These are phyloP conservation scores for Corythaixoides concolor DNA, from an alignment of 2,113 vertebrate species.

Conservation along the genomic window DNA sequence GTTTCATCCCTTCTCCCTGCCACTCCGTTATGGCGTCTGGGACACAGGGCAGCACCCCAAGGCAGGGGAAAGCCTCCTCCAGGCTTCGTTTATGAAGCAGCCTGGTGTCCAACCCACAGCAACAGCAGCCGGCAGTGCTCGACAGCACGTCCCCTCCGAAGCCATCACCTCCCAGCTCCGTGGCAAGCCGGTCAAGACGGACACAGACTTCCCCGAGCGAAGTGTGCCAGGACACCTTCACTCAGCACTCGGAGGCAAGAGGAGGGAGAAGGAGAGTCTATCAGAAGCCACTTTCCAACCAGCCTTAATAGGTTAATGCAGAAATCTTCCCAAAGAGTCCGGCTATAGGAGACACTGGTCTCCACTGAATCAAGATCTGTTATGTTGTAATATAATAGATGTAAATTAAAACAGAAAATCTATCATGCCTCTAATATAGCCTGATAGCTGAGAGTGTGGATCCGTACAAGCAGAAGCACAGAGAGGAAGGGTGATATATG, in stretches of 20 bases:
- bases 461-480: constrained; percentile 77
- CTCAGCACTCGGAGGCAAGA: background rate
- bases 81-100: background rate
- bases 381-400: constrained; percentile 90
- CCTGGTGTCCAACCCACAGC: background rate
- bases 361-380: constrained; percentile 77
- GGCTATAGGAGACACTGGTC: constrained; percentile 67
- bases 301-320: constrained; percentile 53
- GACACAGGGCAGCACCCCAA: background rate
- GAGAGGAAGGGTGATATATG: constrained; percentile 90
- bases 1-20: background rate
- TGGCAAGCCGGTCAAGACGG: background rate
- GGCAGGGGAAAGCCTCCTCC: background rate
- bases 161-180: background rate
- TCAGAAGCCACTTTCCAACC: constrained; percentile 2
- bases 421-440: constrained; percentile 94
- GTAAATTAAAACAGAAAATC: constrained; percentile 98
- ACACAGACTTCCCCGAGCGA: background rate
- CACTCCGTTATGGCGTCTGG: rapidly evolving
- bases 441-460: constrained; percentile 83
- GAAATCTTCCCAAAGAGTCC: constrained; percentile 67
- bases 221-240: rapidly evolving
- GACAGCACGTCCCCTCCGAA: background rate
- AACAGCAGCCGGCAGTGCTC: background rate
- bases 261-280: background rate